Percentiles rank a stretch among this genome's conserved stretches.
phyloP scores from a whole-genome alignment of 1,140 invertebrate species.

The Drosophila kepulauana region DNA sequence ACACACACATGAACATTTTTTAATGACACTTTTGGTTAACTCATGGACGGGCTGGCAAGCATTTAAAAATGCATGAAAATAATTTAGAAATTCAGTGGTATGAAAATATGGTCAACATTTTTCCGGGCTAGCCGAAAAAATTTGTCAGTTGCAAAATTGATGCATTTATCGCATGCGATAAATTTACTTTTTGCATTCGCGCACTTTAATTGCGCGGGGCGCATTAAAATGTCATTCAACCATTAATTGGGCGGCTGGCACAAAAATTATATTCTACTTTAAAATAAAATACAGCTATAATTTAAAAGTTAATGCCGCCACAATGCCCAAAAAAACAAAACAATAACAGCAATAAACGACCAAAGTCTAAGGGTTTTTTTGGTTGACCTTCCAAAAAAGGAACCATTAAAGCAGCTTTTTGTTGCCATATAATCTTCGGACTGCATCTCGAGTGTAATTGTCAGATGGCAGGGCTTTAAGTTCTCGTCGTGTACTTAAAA shows the following conservation, averaged over 20 bases:
- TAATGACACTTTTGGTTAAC: slow-evolving; percentile 66
- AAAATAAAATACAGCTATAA: slow-evolving; percentile 71
- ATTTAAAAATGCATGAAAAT: slow-evolving; percentile 75
- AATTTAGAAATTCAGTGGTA: slow-evolving; percentile 59
- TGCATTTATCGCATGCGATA: slow-evolving; percentile 64
- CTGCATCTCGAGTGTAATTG: slow-evolving; percentile 2
- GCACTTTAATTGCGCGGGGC: slow-evolving; percentile 65
- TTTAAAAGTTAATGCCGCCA: slow-evolving; percentile 67
- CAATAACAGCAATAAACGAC: background rate
- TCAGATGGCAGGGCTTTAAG: background rate
- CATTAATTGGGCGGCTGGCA: slow-evolving; percentile 64
- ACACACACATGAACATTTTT: slow-evolving; percentile 53
- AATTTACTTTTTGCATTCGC: slow-evolving; percentile 48
- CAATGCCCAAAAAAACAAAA: slow-evolving; percentile 16
- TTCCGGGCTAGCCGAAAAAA: slow-evolving; percentile 33
- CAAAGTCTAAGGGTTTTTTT: slow-evolving; percentile 18
- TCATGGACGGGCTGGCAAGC: slow-evolving; percentile 6
- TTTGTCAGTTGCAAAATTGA: slow-evolving; percentile 49
- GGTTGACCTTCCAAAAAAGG: background rate
- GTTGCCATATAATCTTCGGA: background rate
- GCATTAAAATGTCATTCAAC: slow-evolving; percentile 82
- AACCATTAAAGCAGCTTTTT: background rate
- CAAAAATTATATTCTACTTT: slow-evolving; percentile 66
- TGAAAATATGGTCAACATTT: slow-evolving; percentile 29
- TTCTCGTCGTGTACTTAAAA: background rate